These are phyloP conservation scores for Ictidomys tridecemlineatus DNA, from an alignment of 2,113 vertebrate species.

Conservation along the genomic window DNA sequence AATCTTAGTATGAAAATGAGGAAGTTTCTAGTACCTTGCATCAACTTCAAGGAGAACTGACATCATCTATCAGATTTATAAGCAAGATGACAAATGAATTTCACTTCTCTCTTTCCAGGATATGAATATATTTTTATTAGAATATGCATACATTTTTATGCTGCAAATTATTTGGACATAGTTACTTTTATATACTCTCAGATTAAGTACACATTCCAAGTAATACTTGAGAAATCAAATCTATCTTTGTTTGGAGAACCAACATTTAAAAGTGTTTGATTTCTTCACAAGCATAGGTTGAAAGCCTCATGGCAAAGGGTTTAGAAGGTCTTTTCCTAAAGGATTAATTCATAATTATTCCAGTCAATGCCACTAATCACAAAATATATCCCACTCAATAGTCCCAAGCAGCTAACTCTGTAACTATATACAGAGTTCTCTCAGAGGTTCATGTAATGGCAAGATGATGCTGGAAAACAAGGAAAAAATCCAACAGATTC, in stretches of 20 bases:
- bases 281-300: not conserved
- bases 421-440: not conserved
- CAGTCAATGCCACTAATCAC: not conserved
- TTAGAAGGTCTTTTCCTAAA: not conserved
- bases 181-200: constrained; percentile 49
- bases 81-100: not conserved
- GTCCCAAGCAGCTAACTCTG: not conserved
- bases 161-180: not conserved
- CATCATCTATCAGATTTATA: not conserved
- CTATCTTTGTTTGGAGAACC: constrained; percentile 50
- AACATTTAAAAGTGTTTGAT: not conserved
- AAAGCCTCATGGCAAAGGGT: not conserved
- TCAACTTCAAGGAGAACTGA: not conserved
- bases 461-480: constrained; percentile 17
- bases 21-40: constrained; percentile 7
- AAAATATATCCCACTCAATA: constrained; percentile 12
- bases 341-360: constrained; percentile 49
- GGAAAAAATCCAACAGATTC: not conserved
- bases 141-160: not conserved
- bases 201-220: constrained; percentile 32
- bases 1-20: constrained; percentile 9
- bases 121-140: constrained; percentile 23
- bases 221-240: constrained; percentile 36
- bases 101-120: not conserved
- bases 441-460: not conserved